A percentile compares a stretch with the other conserved stretches of the same genome.
Conservation (phyloP, 2,888 invertebrate genomes). For the Marronus borbonicus region DNA sequence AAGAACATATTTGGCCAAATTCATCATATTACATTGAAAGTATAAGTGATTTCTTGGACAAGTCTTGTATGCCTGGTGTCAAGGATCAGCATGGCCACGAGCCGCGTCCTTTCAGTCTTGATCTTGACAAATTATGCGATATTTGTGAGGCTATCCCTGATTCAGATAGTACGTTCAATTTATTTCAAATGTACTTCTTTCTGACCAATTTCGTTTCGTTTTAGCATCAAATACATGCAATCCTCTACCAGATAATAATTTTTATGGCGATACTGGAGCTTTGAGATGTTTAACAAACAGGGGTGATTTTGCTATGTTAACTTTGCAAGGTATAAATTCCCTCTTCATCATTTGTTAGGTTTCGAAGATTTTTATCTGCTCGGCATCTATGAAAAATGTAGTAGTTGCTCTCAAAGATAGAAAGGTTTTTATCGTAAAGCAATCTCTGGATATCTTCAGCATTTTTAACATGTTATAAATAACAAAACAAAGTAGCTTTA, state of each 20-base stretch:
- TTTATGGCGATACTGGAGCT: not conserved
- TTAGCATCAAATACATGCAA: not conserved
- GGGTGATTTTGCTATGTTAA: not conserved
- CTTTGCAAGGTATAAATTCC: not conserved
- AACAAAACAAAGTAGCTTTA: too few relatives aligned
- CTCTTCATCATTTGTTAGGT: too few relatives aligned
- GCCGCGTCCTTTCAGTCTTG: not conserved
- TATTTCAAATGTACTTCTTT: not conserved
- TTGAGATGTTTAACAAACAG: not conserved
- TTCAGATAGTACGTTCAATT: not conserved
- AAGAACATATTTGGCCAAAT: conserved; percentile 68
- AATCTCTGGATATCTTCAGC: too few relatives aligned
- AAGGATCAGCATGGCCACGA: not conserved
- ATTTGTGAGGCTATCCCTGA: not conserved
- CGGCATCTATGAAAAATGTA: too few relatives aligned
- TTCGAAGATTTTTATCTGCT: too few relatives aligned
- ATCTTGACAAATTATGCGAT: not conserved
- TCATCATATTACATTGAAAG: conserved; percentile 75
- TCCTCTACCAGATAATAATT: not conserved
- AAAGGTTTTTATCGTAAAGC: too few relatives aligned
- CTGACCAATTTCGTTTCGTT: not conserved
- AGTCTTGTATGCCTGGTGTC: conserved; percentile 75
- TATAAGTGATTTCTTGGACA: conserved; percentile 73
- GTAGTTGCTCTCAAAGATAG: too few relatives aligned
- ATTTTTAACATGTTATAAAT: too few relatives aligned